These are phyloP conservation scores for Catharus minimus DNA, from an alignment of 2,113 vertebrate genomes.

Conservation along the genomic window DNA sequence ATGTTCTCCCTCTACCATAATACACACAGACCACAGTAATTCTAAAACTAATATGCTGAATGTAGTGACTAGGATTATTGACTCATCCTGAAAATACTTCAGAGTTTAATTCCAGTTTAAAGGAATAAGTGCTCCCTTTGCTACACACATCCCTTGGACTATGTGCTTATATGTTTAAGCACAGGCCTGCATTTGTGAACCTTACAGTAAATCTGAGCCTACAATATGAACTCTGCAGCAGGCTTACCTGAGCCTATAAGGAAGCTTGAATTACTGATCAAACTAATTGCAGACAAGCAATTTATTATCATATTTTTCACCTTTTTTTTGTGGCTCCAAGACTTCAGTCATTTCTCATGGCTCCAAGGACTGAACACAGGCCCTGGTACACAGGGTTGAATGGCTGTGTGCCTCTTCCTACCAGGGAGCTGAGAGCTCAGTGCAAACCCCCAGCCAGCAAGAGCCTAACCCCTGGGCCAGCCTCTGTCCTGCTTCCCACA, in stretches of 20 bases:
- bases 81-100: background rate
- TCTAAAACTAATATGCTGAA: background rate
- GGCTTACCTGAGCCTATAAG: background rate
- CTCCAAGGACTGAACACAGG: background rate
- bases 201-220: background rate
- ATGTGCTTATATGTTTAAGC: background rate
- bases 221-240: background rate
- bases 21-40: background rate
- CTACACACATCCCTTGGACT: background rate
- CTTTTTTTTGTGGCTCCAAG: background rate
- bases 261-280: background rate
- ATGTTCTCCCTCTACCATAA: background rate
- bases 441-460: background rate
- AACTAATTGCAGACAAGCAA: background rate
- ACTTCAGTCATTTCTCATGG: background rate
- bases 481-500: rapidly evolving
- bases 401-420: background rate
- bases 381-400: rapidly evolving
- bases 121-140: background rate
- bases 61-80: background rate
- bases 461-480: background rate
- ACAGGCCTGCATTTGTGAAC: background rate
- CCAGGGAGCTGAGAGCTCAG: rapidly evolving
- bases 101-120: background rate
- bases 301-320: background rate